These are phyloP conservation scores for Itoplectis maculator DNA, from an alignment of 2,888 invertebrate species.

Conservation along the genomic window DNA sequence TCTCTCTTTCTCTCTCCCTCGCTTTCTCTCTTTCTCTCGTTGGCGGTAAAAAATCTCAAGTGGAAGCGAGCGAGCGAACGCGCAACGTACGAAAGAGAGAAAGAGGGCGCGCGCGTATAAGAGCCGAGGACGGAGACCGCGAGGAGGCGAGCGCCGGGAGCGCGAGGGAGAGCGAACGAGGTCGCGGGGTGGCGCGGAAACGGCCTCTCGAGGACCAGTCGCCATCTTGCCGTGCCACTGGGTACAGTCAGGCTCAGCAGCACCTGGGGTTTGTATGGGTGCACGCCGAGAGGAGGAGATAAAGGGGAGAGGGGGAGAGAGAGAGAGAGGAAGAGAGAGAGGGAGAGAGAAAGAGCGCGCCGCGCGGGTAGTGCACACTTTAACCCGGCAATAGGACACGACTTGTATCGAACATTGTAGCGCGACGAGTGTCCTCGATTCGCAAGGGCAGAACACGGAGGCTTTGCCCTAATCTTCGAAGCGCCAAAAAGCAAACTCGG, in stretches of 20 bases:
- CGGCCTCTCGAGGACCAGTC: conserved; percentile 82
- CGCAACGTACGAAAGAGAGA: conserved; percentile 56
- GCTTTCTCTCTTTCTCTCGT: conserved; percentile 73
- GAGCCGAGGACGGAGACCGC: conserved; percentile 57
- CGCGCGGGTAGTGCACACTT: conserved; percentile 27
- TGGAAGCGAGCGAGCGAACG: conserved; percentile 73
- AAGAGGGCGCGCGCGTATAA: conserved; percentile 45
- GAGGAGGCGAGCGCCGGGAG: conserved; percentile 62
- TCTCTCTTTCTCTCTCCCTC: conserved; percentile 55
- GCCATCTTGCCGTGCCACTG: conserved; percentile 81
- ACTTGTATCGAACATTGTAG: conserved; percentile 32
- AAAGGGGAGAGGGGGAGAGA: conserved; percentile 6
- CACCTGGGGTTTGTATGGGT: conserved; percentile 63
- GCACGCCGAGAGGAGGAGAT: conserved; percentile 14
- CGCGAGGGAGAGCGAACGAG: conserved; percentile 72
- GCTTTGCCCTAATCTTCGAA: not conserved
- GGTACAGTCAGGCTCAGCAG: conserved; percentile 81
- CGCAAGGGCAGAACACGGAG: conserved; percentile 14
- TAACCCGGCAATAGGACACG: conserved; percentile 45
- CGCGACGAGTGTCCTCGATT: conserved; percentile 17
- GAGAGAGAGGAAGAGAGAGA: not conserved
- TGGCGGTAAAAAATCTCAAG: conserved; percentile 79
- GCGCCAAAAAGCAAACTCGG: not conserved
- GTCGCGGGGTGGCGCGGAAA: conserved; percentile 76
- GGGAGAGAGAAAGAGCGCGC: conserved; percentile 1